A percentile compares a stretch with the other conserved stretches of the same genome.
Evolutionary conservation across 2,888 invertebrate species (phyloP).

Genomic region (Cremastinae sp.): DNA sequence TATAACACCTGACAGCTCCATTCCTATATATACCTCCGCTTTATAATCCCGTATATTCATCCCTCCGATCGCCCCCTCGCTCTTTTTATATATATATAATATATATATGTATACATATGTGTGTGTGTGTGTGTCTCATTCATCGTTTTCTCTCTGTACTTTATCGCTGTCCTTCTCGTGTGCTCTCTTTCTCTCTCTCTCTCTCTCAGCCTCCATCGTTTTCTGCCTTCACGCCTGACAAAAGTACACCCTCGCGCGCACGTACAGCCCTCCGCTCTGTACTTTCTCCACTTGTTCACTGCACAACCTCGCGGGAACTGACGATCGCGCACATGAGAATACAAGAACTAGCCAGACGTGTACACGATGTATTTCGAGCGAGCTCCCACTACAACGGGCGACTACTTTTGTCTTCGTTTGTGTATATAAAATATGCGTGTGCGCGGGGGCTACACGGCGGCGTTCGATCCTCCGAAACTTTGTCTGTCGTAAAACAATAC

Average conservation of each 20-base stretch:
- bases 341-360: conserved; percentile 36
- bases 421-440: too few species aligned
- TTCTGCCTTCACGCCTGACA: conserved; percentile 40
- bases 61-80: not conserved
- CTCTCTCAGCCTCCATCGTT: conserved; percentile 11
- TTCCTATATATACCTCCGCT: conserved; percentile 48
- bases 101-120: too few species aligned
- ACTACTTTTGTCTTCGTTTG: not conserved
- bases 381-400: not conserved
- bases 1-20: conserved; percentile 62
- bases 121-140: too few species aligned
- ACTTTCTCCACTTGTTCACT: conserved; percentile 12
- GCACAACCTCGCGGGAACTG: conserved; percentile 25
- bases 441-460: not conserved
- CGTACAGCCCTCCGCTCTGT: conserved; percentile 55
- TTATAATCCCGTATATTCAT: conserved; percentile 42
- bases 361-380: conserved; percentile 11
- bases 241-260: conserved; percentile 56
- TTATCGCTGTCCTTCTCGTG: not conserved
- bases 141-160: not conserved
- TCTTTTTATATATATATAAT: not conserved
- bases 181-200: not conserved
- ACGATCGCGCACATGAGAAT: conserved; percentile 36
- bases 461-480: conserved; percentile 41
- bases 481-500: conserved; percentile 52